Percentiles rank a stretch among this genome's conserved stretches.
phyloP scores from a whole-genome alignment of 2,797 vertebrate species.

The Myioborus melanocephalus region DNA sequence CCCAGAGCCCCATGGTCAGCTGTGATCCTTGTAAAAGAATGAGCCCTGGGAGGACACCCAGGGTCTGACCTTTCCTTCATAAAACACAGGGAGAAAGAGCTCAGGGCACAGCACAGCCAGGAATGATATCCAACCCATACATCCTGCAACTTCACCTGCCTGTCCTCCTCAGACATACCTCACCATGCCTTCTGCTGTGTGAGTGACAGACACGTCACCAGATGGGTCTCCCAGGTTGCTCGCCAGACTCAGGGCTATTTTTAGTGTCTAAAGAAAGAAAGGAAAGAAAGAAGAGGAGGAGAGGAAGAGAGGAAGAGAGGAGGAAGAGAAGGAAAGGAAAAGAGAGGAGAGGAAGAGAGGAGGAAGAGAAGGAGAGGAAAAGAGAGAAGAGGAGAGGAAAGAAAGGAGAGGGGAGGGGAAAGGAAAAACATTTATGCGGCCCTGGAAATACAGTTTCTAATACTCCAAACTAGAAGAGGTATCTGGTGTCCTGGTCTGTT shows the following conservation, averaged over 20 bases:
- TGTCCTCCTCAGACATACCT: slow-evolving; percentile 78
- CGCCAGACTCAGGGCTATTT: slow-evolving; percentile 88
- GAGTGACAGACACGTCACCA: slow-evolving; percentile 81
- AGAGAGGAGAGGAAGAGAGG: background rate
- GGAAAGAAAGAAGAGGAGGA: background rate
- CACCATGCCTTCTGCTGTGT: slow-evolving; percentile 84
- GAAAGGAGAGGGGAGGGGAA: background rate
- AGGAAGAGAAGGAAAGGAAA: background rate
- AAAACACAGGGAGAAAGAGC: background rate
- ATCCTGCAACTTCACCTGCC: background rate
- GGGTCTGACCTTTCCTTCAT: background rate
- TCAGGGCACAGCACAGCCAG: background rate
- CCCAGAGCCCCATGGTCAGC: background rate
- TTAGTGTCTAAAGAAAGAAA: slow-evolving; percentile 83
- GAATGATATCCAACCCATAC: background rate
- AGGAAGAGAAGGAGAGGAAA: background rate
- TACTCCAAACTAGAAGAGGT: background rate
- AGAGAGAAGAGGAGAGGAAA: background rate
- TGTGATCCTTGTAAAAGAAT: background rate
- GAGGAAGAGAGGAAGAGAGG: background rate
- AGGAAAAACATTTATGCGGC: background rate
- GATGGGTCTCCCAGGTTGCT: slow-evolving; percentile 89
- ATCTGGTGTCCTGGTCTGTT: background rate
- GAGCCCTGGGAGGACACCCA: background rate
- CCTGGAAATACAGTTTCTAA: background rate